These are phyloP conservation scores for Cheilosia scutellata DNA, from an alignment of 2,888 invertebrate species.

Conservation along the genomic window DNA sequence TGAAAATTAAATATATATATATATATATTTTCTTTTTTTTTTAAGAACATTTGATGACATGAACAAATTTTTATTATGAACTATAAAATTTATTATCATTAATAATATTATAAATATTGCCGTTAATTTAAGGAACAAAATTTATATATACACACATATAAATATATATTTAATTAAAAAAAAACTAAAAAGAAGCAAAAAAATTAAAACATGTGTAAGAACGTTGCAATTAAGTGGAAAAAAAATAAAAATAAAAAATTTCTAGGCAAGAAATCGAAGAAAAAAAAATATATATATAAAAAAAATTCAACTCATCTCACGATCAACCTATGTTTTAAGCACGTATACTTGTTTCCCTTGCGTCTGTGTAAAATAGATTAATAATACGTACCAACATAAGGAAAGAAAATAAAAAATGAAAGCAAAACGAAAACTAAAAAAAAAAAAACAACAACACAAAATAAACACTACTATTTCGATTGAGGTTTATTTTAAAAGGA, in stretches of 20 bases:
- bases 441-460: constrained; percentile 17
- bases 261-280: constrained; percentile 20
- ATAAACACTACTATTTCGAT: constrained; percentile 70
- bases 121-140: constrained; percentile 69
- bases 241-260: constrained; percentile 16
- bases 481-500: constrained; percentile 53
- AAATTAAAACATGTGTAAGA: constrained; percentile 47
- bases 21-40: constrained; percentile 11
- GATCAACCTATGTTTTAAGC: constrained; percentile 71
- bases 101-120: constrained; percentile 71
- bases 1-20: background rate
- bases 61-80: constrained; percentile 70
- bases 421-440: constrained; percentile 33
- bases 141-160: constrained; percentile 58
- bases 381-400: constrained; percentile 46
- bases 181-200: constrained; percentile 12
- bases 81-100: constrained; percentile 72
- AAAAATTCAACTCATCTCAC: constrained; percentile 63
- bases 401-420: constrained; percentile 31
- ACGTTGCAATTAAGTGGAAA: constrained; percentile 71
- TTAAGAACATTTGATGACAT: constrained; percentile 45
- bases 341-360: constrained; percentile 72
- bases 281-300: constrained; percentile 23
- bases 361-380: constrained; percentile 72
- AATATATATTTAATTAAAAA: constrained; percentile 51